phyloP scores from a whole-genome alignment of 2,888 invertebrate species.

The Apocheima hispidaria region DNA sequence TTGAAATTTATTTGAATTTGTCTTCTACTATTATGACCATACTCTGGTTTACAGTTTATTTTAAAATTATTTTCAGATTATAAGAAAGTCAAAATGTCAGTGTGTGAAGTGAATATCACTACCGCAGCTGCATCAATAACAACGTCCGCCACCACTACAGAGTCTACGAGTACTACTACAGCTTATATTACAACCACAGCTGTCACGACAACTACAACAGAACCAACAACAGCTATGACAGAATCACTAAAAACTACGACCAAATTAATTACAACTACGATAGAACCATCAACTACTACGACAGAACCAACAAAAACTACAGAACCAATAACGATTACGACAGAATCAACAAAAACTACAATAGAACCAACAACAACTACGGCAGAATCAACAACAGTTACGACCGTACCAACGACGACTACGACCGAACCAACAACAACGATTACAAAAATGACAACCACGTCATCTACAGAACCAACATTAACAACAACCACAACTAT shows the following conservation, averaged over 20 bases:
- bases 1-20: too few species aligned
- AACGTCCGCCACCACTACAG: not conserved
- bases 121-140: constrained; percentile 9
- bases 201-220: not conserved
- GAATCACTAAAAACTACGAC: constrained; percentile 9
- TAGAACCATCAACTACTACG: not conserved
- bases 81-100: constrained; percentile 17
- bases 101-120: constrained; percentile 21
- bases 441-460: not conserved
- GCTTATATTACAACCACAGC: too few species aligned
- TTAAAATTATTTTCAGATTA: constrained; percentile 33
- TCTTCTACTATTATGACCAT: too few species aligned
- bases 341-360: constrained; percentile 22
- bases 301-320: constrained; percentile 26
- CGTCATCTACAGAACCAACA: constrained; percentile 9
- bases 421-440: constrained; percentile 17
- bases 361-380: not conserved
- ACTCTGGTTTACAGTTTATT: too few species aligned
- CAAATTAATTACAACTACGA: not conserved
- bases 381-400: not conserved
- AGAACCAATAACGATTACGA: constrained; percentile 6
- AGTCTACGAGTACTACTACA: too few species aligned
- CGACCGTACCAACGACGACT: not conserved
- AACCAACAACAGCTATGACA: not conserved
- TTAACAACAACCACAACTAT: constrained; percentile 2